Evolutionary conservation across 2,888 invertebrate species (phyloP), one percentile per base, ranked within the genome.

Genomic region (Megastigmus dorsalis): DNA sequence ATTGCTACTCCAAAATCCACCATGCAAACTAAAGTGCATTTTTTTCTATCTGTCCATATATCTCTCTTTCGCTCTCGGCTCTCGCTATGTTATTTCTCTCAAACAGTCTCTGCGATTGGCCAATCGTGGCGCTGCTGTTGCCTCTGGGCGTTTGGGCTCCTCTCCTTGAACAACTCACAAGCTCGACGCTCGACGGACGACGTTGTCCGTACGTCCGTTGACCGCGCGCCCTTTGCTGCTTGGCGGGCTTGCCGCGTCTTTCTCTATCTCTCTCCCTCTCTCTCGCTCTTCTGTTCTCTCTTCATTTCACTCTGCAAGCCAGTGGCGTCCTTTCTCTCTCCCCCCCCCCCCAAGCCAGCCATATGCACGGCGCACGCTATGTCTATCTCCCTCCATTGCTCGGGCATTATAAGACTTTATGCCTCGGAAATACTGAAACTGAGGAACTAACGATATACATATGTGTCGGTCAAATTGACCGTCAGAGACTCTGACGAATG

Each of bases 251-350:
- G 5, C 6, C n/a, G 62, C 54, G 54, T 66, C 38, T 20, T 54
- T 33, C 38, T 63, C 43, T 57, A 36, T 71, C 18, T 60, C 52
- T 41, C 45, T 63, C 50, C 33, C 33, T 38, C 52, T 28, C 36
- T 26, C 28, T 5, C 41, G 18, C 26, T 18, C 41, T 26, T 28
- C 38, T 38, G 13, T 59, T 38, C 48, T 60, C 63, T 41, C 62
- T 41, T 41, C 48, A 20, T 15, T 18, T 33, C n/a, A 54, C 18
- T 52, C 60, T 7, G 28, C n/a, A n/a, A n/a, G n/a, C n/a, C n/a
- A n/a, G n/a, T n/a, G n/a, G 38, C 38, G 48, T 38, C 18, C 65
- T 38, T 55, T 60, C 63, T 41, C 62, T 41, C 54, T 62, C 36
- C 23, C 20, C 23, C n/a, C 54, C 18, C 38, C 60, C 10, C 43